Conservation (phyloP, 1,140 invertebrate species). For the Druon quercuslanigerum region DNA sequence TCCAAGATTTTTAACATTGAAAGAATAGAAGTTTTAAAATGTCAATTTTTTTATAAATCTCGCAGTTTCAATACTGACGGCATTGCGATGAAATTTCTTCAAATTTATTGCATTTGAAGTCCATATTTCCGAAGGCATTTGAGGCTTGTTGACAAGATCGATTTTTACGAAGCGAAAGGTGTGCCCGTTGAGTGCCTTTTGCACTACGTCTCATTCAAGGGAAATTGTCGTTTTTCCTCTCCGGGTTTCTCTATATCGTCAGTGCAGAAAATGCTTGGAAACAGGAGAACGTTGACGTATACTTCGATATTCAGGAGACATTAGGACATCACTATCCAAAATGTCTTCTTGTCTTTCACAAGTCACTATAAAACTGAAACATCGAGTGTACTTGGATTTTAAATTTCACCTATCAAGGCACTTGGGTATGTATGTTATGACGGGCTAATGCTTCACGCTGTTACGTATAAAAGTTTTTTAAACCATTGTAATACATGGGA, state of each 20-base stretch:
- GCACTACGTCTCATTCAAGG: slow-evolving; percentile 4
- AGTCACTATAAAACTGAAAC: slow-evolving; percentile 33
- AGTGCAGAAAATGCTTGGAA: background rate
- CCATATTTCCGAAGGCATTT: slow-evolving; percentile 25
- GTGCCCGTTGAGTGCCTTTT: slow-evolving; percentile 22
- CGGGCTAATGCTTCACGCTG: background rate
- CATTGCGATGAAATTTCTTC: background rate
- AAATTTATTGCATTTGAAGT: slow-evolving; percentile 15
- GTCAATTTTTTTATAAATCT: background rate
- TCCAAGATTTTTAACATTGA: too few species aligned
- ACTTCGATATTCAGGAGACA: slow-evolving; percentile 31
- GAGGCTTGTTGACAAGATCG: slow-evolving; percentile 28
- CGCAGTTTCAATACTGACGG: background rate
- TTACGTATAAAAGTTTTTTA: background rate
- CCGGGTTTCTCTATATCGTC: background rate
- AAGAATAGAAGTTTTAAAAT: background rate
- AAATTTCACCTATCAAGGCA: slow-evolving; percentile 25
- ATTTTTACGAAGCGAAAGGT: slow-evolving; percentile 16
- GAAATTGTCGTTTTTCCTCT: slow-evolving; percentile 18
- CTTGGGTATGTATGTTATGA: background rate
- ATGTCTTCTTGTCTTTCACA: background rate
- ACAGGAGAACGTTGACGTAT: slow-evolving; percentile 18
- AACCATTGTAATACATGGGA: too few species aligned
- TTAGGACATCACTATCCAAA: slow-evolving; percentile 5
- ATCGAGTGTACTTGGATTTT: slow-evolving; percentile 17